phyloP scores from a whole-genome alignment of 2,113 vertebrate species.

The Periophthalmus modestus region DNA sequence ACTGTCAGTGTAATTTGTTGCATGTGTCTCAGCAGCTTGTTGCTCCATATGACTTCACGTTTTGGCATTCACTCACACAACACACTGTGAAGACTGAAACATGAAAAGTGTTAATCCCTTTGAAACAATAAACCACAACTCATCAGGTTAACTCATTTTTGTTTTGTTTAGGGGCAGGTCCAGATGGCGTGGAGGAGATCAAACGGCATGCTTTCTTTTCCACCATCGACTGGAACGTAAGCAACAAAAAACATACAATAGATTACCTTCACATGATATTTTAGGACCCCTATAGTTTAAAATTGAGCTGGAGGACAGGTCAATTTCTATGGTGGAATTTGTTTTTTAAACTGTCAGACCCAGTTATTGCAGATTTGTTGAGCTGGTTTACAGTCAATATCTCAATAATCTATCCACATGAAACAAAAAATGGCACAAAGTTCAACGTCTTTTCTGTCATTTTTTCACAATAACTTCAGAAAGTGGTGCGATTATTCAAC shows the following conservation, averaged over 20 bases:
- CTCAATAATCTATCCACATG: no score
- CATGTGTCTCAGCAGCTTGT: not conserved
- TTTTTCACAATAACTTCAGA: no score
- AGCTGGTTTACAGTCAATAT: no score
- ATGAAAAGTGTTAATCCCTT: conserved; percentile 38
- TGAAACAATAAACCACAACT: conserved; percentile 24
- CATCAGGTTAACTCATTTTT: conserved; percentile 37
- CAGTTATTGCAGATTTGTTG: no score
- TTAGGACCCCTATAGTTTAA: no score
- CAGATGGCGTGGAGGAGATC: conserved; percentile 97
- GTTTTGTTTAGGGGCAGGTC: conserved; percentile 85
- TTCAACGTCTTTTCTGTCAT: no score
- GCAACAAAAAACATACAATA: conserved; percentile 37
- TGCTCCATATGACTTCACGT: conserved; percentile 30
- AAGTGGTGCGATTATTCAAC: no score
- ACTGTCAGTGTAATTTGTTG: conserved; percentile 5
- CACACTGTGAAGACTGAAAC: conserved; percentile 11
- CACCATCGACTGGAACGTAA: conserved; percentile 98
- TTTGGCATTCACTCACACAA: conserved; percentile 29
- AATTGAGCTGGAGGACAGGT: no score
- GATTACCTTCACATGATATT: no score
- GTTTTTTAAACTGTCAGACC: no score
- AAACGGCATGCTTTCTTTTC: conserved; percentile 96
- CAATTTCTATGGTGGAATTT: no score
- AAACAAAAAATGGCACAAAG: no score